Evolutionary conservation across 2,113 vertebrate species (phyloP), one percentile per base, ranked within the genome.

Genomic region (Chelonoidis abingdonii): DNA sequence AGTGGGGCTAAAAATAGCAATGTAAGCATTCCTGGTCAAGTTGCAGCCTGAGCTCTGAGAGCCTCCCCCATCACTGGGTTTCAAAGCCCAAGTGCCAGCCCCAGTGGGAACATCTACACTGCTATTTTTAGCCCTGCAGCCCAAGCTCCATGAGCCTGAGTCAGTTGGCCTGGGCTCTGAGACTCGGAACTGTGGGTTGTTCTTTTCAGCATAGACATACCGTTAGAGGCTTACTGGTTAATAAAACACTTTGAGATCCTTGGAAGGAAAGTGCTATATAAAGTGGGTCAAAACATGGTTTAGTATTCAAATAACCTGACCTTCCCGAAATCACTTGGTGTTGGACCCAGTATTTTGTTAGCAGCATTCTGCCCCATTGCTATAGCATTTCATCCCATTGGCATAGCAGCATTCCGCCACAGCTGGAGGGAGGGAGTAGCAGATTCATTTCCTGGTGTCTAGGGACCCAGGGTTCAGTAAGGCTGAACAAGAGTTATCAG

Each of bases 341-440:
- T 93, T 92, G 59, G 38, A 79, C 96, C n/a, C 65, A 3, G 38
- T 96, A 29, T 59, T 22, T n/a, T 82, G 5, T 89, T 87, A 88
- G 38, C 10, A 82, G 38, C 6, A 57, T 84, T 87, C 50, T 89
- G 3, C 13, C 16, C 72, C 16, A 85, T 7, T 25, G 91, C 53
- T 54, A 22, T 54, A 54, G 12, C 11, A 29, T 83, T 75, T 16
- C 5, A 27, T 29, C 25, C 14, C 88, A 22, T n/a, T 93, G 81
- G 83, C 89, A 81, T 94, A 85, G 89, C n/a, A 49, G 27, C 57
- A 62, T 62, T 31, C n/a, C 92, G 84, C 59, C 8, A 29, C 22
- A 31, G n/a, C 27, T 80, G 41, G 52, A 79, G 24, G 56, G 89
- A 93, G 14, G 89, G 25, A 19, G 93, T 41, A 93, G 80, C 2